Evolutionary conservation across 2,797 vertebrate genomes (phyloP), one percentile per base, ranked within the genome.

Genomic region (Myotis vivesi): DNA sequence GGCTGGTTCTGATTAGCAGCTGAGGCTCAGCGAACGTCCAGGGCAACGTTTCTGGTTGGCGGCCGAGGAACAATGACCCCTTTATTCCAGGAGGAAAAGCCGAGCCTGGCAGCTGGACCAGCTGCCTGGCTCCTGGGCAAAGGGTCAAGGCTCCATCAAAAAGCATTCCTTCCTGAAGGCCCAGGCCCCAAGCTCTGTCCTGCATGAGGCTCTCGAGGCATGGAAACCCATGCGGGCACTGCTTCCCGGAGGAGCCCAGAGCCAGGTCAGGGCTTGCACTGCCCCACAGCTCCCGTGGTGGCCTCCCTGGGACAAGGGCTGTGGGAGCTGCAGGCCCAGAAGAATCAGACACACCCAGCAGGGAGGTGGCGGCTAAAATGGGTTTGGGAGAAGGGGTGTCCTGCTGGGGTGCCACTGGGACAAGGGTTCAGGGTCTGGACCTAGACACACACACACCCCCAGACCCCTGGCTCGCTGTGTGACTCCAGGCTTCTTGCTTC

Each of bases 1-100:
- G 73, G 83, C 94, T 95, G 13, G 79, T 73, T 93, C 89, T 92
- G 66, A 95, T 81, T n/a, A 95, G 95, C 87, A 93, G 96, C 36
- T 81, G 75, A 44, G 76, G 72, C 13, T 85, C 4, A n/a, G 79
- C 8, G 1, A 73, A 0, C 7, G 84, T 66, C 91, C 75, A 20
- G 75, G 9, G 4, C 8, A 7, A 93, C 6, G 1, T 62, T 95
- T 89, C 44, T 95, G 11, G 68, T 57, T 85, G 83, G 72, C 49
- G 81, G 49, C 38, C 2, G 0, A 33, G 36, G 53, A 96, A 46
- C 95, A 97, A 87, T 77, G 82, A 83, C 33, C 68, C 49, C 92
- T 53, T 91, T 89, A 84, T 96, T 87, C 44, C 1, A 28, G 0
- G 51, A 89, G 53, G 84, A 62, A 79, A 87, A 75, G 62, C 57